Evolutionary conservation across 2,113 vertebrate genomes (phyloP).

Genomic region (Gnathonemus longibarbis): DNA sequence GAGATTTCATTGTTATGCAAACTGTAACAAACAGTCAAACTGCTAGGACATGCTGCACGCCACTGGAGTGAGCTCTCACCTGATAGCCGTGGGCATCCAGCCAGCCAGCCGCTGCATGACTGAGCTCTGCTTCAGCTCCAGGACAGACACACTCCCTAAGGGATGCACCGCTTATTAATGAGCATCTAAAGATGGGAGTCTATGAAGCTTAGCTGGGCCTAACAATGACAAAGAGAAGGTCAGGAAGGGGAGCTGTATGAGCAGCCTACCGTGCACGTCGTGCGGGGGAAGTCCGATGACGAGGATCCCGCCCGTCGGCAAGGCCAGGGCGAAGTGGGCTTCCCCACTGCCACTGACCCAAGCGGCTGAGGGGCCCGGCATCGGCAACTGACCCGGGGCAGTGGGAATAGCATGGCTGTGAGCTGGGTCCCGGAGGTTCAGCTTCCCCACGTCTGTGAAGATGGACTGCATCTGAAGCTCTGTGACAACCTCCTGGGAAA

Average conservation of each 20-base stretch:
- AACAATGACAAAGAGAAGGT: background rate
- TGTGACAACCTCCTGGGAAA: slow-evolving; percentile 69
- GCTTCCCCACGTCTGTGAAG: slow-evolving; percentile 80
- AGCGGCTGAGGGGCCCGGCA: slow-evolving; percentile 50
- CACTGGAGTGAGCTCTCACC: slow-evolving; percentile 40
- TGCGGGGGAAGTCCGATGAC: slow-evolving; percentile 75
- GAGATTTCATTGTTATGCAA: background rate
- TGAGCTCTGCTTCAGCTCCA: slow-evolving; percentile 86
- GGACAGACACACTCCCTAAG: slow-evolving; percentile 56
- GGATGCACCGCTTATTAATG: background rate
- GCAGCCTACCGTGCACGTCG: slow-evolving; percentile 61
- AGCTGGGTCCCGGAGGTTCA: slow-evolving; percentile 71
- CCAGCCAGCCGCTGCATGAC: slow-evolving; percentile 80
- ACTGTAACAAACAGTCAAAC: background rate
- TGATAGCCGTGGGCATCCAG: slow-evolving; percentile 89
- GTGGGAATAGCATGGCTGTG: slow-evolving; percentile 68
- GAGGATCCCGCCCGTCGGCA: slow-evolving; percentile 72
- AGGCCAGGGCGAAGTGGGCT: slow-evolving; percentile 78
- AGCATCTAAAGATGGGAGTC: background rate
- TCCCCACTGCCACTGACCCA: slow-evolving; percentile 82
- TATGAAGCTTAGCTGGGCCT: background rate
- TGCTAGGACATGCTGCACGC: background rate
- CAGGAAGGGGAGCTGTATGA: background rate
- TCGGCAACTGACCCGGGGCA: slow-evolving; percentile 52
- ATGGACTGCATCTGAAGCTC: slow-evolving; percentile 88